Evolutionary conservation across 1,140 invertebrate genomes (phyloP).

Genomic region (Phocides pigmalion): DNA sequence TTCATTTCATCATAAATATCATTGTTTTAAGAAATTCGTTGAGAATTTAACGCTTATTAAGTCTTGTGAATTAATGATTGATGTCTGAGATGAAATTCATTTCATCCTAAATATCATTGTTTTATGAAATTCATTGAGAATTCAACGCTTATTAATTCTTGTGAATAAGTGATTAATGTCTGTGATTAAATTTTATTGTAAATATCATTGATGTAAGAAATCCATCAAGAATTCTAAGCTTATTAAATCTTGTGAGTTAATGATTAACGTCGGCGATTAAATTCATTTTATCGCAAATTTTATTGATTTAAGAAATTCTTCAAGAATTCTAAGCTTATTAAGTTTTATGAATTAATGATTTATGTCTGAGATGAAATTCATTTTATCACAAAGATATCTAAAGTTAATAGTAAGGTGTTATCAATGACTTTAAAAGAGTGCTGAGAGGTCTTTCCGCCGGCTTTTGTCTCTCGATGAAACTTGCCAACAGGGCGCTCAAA

Average conservation of each 20-base stretch:
- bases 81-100: neutral
- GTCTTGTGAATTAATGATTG: neutral
- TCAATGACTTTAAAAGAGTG: no score
- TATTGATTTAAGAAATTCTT: no score
- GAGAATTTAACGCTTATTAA: slow-evolving; percentile 21
- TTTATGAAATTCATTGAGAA: slow-evolving; percentile 42
- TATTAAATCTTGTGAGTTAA: neutral
- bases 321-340: slow-evolving; percentile 24
- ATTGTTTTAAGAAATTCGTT: no score
- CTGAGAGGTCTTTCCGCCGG: no score
- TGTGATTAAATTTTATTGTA: no score
- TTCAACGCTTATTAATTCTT: slow-evolving; percentile 5
- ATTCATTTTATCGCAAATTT: no score
- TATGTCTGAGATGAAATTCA: neutral
- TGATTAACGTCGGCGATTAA: no score
- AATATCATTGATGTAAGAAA: no score
- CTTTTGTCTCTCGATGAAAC: no score
- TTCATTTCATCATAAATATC: neutral
- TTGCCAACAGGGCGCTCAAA: no score
- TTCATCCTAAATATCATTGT: neutral
- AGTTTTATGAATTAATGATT: neutral
- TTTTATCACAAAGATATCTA: neutral
- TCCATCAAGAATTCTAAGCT: slow-evolving; percentile 36
- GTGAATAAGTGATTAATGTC: no score
- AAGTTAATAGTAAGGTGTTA: no score